A percentile compares a stretch with the other conserved stretches of the same genome.
Conservation (phyloP, 1,140 invertebrate species). For the Limonius californicus region DNA sequence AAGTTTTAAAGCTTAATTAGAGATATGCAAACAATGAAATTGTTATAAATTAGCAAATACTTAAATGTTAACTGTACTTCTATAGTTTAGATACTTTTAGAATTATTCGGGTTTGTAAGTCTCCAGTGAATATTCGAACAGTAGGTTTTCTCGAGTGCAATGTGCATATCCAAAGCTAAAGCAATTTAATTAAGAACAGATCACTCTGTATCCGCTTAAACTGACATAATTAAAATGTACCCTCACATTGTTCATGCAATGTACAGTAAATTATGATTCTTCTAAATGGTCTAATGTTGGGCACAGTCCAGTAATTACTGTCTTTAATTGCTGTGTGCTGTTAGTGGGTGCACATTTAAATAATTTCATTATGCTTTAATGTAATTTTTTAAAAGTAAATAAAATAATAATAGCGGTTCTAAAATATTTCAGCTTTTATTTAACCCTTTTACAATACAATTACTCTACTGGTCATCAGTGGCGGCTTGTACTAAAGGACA, state of each 20-base stretch:
- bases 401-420: constrained; percentile 29
- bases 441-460: too few species aligned
- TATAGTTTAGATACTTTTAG: constrained; percentile 42
- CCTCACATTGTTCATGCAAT: background rate
- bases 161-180: constrained; percentile 22
- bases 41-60: constrained; percentile 45
- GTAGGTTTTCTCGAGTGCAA: constrained; percentile 19
- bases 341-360: constrained; percentile 20
- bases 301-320: constrained; percentile 2
- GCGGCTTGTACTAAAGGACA: too few species aligned
- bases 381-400: constrained; percentile 32
- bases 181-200: constrained; percentile 9
- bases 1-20: constrained; percentile 17
- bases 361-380: constrained; percentile 29
- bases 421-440: too few species aligned
- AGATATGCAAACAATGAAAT: constrained; percentile 24
- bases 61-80: constrained; percentile 48
- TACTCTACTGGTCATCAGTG: too few species aligned
- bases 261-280: background rate
- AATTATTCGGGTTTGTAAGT: constrained; percentile 16
- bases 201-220: constrained; percentile 1
- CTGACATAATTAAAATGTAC: background rate
- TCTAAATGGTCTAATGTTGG: constrained; percentile 20
- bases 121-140: constrained; percentile 6
- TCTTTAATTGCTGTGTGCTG: constrained; percentile 9